Percentiles rank a stretch among this genome's conserved stretches.
Conservation (phyloP, 1,140 invertebrate genomes). For the Parapsyche elsis region DNA sequence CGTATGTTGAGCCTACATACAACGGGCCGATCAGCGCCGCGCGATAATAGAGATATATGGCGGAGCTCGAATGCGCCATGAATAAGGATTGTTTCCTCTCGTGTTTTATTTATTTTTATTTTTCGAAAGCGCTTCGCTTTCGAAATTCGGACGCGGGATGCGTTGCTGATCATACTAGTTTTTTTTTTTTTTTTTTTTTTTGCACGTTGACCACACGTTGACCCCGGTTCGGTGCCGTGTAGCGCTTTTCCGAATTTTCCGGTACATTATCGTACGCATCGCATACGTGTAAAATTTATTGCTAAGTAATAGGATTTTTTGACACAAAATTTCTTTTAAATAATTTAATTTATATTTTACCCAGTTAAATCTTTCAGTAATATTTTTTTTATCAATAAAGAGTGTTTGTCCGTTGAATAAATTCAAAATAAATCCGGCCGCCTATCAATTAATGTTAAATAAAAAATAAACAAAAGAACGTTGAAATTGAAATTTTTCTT, state of each 20-base stretch:
- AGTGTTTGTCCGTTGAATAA: too few species aligned
- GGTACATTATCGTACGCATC: background rate
- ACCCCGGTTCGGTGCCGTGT: background rate
- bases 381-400: too few species aligned
- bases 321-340: too few species aligned
- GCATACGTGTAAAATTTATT: background rate
- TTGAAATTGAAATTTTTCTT: too few species aligned
- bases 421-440: too few species aligned
- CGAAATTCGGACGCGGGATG: background rate
- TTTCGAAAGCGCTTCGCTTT: background rate
- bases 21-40: background rate
- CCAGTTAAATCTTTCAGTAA: too few species aligned
- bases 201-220: background rate
- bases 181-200: background rate
- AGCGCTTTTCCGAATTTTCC: background rate
- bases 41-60: constrained; percentile 30
- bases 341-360: too few species aligned
- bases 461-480: too few species aligned
- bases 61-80: constrained; percentile 5
- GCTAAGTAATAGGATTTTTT: too few species aligned
- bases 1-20: background rate
- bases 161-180: background rate
- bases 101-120: background rate
- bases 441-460: too few species aligned
- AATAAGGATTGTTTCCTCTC: constrained; percentile 13